phyloP scores from a whole-genome alignment of 2,113 vertebrate species.

The Melozone crissalis region DNA sequence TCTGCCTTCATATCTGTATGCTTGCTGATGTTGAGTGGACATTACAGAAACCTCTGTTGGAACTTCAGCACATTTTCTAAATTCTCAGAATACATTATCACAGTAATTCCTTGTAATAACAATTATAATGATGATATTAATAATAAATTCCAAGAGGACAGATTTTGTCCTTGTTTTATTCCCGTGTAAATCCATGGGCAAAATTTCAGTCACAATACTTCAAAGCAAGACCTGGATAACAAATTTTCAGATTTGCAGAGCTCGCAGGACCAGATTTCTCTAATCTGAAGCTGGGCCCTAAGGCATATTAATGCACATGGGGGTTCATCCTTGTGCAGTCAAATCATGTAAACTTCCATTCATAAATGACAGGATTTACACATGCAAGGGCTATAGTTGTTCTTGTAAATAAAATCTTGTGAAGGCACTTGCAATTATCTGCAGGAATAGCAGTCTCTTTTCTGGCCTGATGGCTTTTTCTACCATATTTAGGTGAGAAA shows the following conservation, averaged over 20 bases:
- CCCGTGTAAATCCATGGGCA: neutral
- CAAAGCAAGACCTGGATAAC: neutral
- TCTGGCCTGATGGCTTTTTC: neutral
- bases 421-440: neutral
- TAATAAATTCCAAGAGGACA: neutral
- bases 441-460: neutral
- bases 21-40: neutral
- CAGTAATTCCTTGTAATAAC: neutral
- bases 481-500: neutral
- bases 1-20: neutral
- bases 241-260: neutral
- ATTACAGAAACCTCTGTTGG: neutral
- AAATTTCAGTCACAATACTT: conserved; percentile 3
- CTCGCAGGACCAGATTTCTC: neutral
- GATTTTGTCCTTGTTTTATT: neutral
- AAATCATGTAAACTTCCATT: neutral
- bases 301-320: neutral
- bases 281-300: neutral
- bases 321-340: neutral
- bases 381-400: neutral
- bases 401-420: neutral
- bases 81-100: neutral
- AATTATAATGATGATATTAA: neutral
- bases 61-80: neutral
- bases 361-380: neutral